phyloP scores from a whole-genome alignment of 1,140 invertebrate species.

The Drosophila prosaltans region DNA sequence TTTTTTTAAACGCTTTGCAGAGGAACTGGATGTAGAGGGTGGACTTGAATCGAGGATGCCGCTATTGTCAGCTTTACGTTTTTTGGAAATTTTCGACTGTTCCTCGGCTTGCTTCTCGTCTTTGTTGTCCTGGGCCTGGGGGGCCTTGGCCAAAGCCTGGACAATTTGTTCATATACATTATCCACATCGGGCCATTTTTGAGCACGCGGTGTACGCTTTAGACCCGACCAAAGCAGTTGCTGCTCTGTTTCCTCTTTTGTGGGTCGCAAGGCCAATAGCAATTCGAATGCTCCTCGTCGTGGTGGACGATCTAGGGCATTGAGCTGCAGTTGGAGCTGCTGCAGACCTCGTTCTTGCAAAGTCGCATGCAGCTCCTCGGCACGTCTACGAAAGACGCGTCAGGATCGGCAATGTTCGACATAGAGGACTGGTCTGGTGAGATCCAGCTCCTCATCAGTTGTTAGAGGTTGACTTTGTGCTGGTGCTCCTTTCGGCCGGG shows the following conservation, averaged over 20 bases:
- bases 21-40: neutral
- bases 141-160: slow-evolving; percentile 1
- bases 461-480: neutral
- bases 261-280: slow-evolving; percentile 35
- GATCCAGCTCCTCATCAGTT: slow-evolving; percentile 30
- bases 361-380: slow-evolving; percentile 62
- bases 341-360: slow-evolving; percentile 35
- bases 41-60: neutral
- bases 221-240: slow-evolving; percentile 65
- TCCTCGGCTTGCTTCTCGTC: slow-evolving; percentile 7
- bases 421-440: slow-evolving; percentile 45
- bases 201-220: slow-evolving; percentile 70
- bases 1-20: neutral
- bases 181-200: slow-evolving; percentile 66
- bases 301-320: slow-evolving; percentile 52
- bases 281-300: slow-evolving; percentile 72
- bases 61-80: neutral
- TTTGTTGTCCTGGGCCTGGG: neutral
- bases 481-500: neutral
- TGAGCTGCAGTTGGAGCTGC: slow-evolving; percentile 65
- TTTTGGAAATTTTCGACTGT: neutral
- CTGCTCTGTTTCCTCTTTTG: slow-evolving; percentile 30
- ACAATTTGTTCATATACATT: slow-evolving; percentile 40
- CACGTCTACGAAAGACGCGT: slow-evolving; percentile 71
- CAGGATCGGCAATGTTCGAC: slow-evolving; percentile 70